Evolutionary conservation across 2,888 invertebrate genomes (phyloP).

Genomic region (Microctonus aethiopoides): DNA sequence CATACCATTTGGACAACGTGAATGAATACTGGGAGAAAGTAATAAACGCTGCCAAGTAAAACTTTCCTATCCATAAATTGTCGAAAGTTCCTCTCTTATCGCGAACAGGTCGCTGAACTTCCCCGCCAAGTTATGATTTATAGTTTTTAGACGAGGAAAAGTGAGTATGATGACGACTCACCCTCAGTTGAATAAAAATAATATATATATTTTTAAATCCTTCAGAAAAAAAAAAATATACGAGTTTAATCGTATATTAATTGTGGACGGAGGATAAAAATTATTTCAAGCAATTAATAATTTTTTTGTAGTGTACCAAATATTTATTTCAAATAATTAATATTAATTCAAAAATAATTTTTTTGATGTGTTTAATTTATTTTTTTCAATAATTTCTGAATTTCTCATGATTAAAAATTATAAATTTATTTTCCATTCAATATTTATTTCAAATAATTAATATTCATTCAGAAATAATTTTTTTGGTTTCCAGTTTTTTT

Average conservation of each 20-base stretch:
- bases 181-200: constrained; percentile 11
- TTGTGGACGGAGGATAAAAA: too few species aligned
- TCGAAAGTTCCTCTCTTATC: constrained; percentile 52
- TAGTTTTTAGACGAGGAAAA: constrained; percentile 29
- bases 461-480: too few species aligned
- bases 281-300: too few species aligned
- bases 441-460: too few species aligned
- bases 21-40: constrained; percentile 52
- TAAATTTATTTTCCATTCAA: too few species aligned
- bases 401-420: too few species aligned
- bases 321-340: too few species aligned
- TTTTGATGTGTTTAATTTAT: too few species aligned
- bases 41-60: constrained; percentile 51
- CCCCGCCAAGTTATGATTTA: constrained; percentile 48
- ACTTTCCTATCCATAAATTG: constrained; percentile 52
- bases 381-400: too few species aligned
- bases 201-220: constrained; percentile 38
- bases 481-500: too few species aligned
- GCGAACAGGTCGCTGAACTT: constrained; percentile 48
- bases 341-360: too few species aligned
- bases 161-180: neutral
- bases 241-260: neutral
- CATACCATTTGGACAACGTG: constrained; percentile 41
- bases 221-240: constrained; percentile 12
- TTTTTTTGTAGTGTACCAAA: too few species aligned